These are phyloP conservation scores for Papilio helenus DNA, from an alignment of 1,140 invertebrate species.

Conservation along the genomic window DNA sequence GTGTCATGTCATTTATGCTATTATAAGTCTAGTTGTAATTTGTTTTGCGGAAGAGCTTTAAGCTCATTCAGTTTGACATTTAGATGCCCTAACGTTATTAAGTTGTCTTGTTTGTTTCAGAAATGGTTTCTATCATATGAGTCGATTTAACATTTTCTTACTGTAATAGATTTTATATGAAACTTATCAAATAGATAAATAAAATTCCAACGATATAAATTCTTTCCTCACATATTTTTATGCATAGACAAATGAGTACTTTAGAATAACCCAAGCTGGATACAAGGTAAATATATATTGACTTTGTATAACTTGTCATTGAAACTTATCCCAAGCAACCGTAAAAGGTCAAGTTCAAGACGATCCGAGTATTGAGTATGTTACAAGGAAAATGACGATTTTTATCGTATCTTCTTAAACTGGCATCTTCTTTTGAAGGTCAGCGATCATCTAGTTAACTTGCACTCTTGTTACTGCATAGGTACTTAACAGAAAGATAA, in stretches of 20 bases:
- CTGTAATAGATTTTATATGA: background rate
- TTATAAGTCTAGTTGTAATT: background rate
- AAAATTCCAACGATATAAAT: too few relatives aligned
- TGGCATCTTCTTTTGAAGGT: too few relatives aligned
- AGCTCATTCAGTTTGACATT: slow-evolving; percentile 23
- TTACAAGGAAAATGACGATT: too few relatives aligned
- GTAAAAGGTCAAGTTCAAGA: background rate
- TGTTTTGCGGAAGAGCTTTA: background rate
- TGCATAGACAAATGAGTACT: too few relatives aligned
- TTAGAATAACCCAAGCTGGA: too few relatives aligned
- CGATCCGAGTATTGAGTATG: too few relatives aligned
- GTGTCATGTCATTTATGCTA: background rate
- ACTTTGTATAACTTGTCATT: too few relatives aligned
- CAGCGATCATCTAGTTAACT: too few relatives aligned
- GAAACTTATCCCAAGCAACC: background rate
- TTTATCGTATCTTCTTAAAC: too few relatives aligned
- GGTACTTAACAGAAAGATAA: too few relatives aligned
- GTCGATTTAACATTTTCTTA: background rate
- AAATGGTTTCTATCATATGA: background rate
- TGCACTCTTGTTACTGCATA: too few relatives aligned
- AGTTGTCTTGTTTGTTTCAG: background rate
- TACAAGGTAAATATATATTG: too few relatives aligned
- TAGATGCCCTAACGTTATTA: slow-evolving; percentile 4
- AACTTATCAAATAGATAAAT: background rate
- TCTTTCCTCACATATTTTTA: background rate